phyloP scores from a whole-genome alignment of 2,888 invertebrate genomes.

The Flexamia atlantica region DNA sequence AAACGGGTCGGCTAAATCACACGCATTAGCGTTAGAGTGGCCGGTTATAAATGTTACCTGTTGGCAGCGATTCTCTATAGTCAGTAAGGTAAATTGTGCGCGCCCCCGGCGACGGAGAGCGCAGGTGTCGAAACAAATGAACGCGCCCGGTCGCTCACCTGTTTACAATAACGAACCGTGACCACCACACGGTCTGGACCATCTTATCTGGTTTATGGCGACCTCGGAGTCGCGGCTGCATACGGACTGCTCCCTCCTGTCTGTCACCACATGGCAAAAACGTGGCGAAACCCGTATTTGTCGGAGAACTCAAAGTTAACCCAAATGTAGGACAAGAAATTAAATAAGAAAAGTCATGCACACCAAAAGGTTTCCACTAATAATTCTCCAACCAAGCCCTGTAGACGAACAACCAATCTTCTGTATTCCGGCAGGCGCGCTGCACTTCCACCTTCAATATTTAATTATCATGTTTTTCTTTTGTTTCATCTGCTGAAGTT shows the following conservation, averaged over 20 bases:
- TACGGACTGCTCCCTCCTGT: too few species aligned
- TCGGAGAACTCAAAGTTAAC: too few species aligned
- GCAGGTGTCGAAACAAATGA: constrained; percentile 47
- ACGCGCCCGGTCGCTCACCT: constrained; percentile 34
- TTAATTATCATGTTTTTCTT: constrained; percentile 40
- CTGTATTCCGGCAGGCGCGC: background rate
- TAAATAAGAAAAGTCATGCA: too few species aligned
- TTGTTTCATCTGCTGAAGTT: too few species aligned
- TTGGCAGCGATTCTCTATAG: constrained; percentile 46
- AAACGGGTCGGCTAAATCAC: constrained; percentile 28
- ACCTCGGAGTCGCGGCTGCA: background rate
- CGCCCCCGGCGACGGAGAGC: background rate
- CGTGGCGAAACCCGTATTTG: too few species aligned
- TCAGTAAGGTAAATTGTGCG: constrained; percentile 43
- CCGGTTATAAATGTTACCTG: constrained; percentile 42
- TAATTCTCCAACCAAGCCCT: background rate
- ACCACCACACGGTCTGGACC: constrained; percentile 7
- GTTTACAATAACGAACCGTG: constrained; percentile 49
- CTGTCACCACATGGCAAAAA: too few species aligned
- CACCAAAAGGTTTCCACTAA: too few species aligned
- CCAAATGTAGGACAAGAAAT: too few species aligned
- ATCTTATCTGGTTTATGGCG: constrained; percentile 30
- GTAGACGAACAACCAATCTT: background rate
- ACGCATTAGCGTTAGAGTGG: constrained; percentile 34
- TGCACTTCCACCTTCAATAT: constrained; percentile 28